A percentile compares a stretch with the other conserved stretches of the same genome.
Evolutionary conservation across 2,113 vertebrate species (phyloP).

Genomic region (Tachuris rubrigastra): DNA sequence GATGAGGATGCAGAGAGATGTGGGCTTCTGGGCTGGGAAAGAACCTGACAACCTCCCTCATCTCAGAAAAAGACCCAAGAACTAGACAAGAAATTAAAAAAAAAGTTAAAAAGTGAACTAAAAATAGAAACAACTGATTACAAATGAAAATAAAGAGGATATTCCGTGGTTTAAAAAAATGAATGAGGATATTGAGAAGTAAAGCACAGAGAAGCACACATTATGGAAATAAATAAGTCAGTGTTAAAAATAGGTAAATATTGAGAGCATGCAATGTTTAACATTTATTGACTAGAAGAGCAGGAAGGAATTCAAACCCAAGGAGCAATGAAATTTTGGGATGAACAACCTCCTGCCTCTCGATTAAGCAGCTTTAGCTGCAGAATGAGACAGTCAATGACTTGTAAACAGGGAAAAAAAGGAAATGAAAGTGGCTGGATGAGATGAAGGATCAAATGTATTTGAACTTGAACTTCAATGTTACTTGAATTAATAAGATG

Average conservation of each 20-base stretch:
- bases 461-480: background rate
- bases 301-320: background rate
- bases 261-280: background rate
- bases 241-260: constrained; percentile 45
- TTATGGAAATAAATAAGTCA: constrained; percentile 29
- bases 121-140: background rate
- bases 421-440: background rate
- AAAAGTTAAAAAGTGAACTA: background rate
- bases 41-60: background rate
- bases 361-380: background rate
- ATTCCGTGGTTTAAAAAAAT: background rate
- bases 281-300: background rate
- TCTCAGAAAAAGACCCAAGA: background rate
- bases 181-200: background rate
- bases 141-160: constrained; percentile 16
- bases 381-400: background rate
- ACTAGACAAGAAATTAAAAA: background rate
- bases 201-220: background rate
- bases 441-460: background rate
- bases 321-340: background rate
- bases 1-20: background rate
- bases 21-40: background rate
- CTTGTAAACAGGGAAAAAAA: background rate
- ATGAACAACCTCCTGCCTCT: background rate
- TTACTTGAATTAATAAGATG: background rate